These are phyloP conservation scores for Euura lappo DNA, from an alignment of 1,140 invertebrate genomes.

Conservation along the genomic window DNA sequence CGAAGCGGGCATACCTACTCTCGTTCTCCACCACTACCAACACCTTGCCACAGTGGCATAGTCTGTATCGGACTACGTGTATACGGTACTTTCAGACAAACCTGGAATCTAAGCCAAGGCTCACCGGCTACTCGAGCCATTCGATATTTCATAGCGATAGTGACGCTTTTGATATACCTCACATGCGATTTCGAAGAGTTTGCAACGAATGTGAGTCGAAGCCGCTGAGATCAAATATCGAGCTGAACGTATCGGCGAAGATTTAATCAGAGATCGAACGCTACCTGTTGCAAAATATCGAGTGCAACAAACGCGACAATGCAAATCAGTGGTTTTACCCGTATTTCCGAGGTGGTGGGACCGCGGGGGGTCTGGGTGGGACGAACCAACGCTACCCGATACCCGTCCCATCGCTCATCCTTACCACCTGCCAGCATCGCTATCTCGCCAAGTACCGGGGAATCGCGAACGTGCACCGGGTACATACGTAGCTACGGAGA, in stretches of 20 bases:
- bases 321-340: not conserved
- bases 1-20: not conserved
- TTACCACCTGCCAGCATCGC: conserved; percentile 6
- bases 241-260: not conserved
- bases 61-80: not conserved
- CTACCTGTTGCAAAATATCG: not conserved
- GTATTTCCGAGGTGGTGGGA: too few relatives aligned
- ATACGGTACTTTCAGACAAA: conserved; percentile 25
- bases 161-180: not conserved
- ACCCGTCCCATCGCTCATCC: conserved; percentile 6
- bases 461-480: not conserved
- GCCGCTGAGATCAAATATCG: not conserved
- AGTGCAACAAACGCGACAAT: not conserved
- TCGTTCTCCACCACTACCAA: not conserved
- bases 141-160: conserved; percentile 1
- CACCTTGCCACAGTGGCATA: not conserved
- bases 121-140: conserved; percentile 14
- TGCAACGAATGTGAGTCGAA: too few relatives aligned
- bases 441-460: not conserved
- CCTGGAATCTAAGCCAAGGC: conserved; percentile 43
- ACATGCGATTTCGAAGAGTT: too few relatives aligned
- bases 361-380: too few relatives aligned
- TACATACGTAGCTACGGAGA: not conserved
- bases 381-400: not conserved
- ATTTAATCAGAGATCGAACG: not conserved